Conservation (phyloP, 2,797 vertebrate species). For the Bryconaethiops microstoma region DNA sequence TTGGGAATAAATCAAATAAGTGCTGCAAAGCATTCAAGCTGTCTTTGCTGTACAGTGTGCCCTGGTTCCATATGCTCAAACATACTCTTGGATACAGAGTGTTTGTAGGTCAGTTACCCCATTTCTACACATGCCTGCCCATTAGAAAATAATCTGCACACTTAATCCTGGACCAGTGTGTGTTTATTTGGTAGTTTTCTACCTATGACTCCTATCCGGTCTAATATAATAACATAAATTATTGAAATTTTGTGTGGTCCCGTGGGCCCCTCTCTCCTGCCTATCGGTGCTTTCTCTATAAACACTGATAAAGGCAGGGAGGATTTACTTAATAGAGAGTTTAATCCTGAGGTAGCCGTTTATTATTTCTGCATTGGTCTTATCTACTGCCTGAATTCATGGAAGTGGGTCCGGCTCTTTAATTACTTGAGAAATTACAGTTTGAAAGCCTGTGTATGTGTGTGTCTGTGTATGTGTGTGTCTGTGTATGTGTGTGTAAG, state of each 20-base stretch:
- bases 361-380: slow-evolving; percentile 37
- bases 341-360: slow-evolving; percentile 30
- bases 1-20: not conserved
- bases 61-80: not conserved
- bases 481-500: not conserved
- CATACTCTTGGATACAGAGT: not conserved
- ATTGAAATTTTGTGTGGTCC: not conserved
- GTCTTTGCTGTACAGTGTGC: not conserved
- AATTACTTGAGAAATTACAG: slow-evolving; percentile 25
- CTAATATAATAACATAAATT: not conserved
- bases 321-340: slow-evolving; percentile 39
- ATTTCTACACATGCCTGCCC: not conserved
- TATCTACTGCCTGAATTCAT: slow-evolving; percentile 32
- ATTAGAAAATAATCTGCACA: not conserved
- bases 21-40: not conserved
- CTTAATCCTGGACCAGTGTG: not conserved
- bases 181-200: not conserved
- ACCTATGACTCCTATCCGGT: not conserved
- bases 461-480: slow-evolving; percentile 8
- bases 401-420: not conserved
- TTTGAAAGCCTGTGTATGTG: slow-evolving; percentile 31
- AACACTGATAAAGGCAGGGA: slow-evolving; percentile 9
- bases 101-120: not conserved
- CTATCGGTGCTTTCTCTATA: not conserved
- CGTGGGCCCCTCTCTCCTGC: not conserved